Conservation (phyloP, 1,140 invertebrate genomes). For the roundworm (Caenorhabditis elegans) region WBcel235 BX284605.5:12404501-12405000, state of each 20-base stretch:
- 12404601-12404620: background rate
- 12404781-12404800: background rate
- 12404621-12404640: slow-evolving; percentile 5
- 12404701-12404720: background rate
- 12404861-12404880: slow-evolving; percentile 21
- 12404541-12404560: slow-evolving; percentile 5
- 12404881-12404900: background rate
- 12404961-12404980: background rate
- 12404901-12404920: slow-evolving; percentile 12
- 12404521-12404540: slow-evolving; percentile 2
- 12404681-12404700: background rate
- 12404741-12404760: background rate
- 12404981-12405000: background rate
- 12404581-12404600: background rate
- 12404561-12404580: background rate
- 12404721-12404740: slow-evolving; percentile 1
- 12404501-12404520: background rate
- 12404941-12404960: background rate
- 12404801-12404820: background rate
- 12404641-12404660: background rate
- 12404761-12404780: background rate
- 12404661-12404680: background rate
- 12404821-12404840: background rate
- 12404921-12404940: background rate
- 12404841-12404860: background rate